A percentile compares a stretch with the other conserved stretches of the same genome.
Evolutionary conservation across 1,140 invertebrate genomes (phyloP).

Genomic region (Drosophila chauvacae): DNA sequence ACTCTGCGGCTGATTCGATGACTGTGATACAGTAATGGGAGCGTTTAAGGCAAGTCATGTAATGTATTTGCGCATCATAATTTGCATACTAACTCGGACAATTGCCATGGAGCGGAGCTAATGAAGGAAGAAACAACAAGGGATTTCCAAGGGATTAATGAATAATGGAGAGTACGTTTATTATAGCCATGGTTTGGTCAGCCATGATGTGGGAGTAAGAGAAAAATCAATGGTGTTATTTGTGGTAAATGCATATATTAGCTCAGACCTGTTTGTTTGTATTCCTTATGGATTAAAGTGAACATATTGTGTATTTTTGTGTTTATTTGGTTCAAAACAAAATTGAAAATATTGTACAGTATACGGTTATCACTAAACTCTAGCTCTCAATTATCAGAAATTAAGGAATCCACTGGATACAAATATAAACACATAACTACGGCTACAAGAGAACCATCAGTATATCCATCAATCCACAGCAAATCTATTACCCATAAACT

Average conservation of each 20-base stretch:
- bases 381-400: background rate
- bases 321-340: background rate
- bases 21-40: conserved; percentile 49
- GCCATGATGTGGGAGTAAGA: background rate
- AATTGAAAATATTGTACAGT: background rate
- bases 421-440: background rate
- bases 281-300: too few species aligned
- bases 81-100: conserved; percentile 55
- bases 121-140: conserved; percentile 9
- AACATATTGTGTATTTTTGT: background rate
- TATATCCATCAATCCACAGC: background rate
- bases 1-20: conserved; percentile 45
- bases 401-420: background rate
- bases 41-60: conserved; percentile 58
- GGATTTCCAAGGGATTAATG: conserved; percentile 14
- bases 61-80: conserved; percentile 61
- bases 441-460: background rate
- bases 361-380: too few species aligned
- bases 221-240: background rate
- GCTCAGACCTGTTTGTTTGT: background rate
- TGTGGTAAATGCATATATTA: background rate
- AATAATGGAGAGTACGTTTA: conserved; percentile 9
- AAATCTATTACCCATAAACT: conserved; percentile 8
- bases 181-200: background rate
- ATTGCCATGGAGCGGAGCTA: conserved; percentile 2